Conservation (phyloP, 53 echinoderm and acorn worm genomes). For the Apostichopus leukothele region DNA sequence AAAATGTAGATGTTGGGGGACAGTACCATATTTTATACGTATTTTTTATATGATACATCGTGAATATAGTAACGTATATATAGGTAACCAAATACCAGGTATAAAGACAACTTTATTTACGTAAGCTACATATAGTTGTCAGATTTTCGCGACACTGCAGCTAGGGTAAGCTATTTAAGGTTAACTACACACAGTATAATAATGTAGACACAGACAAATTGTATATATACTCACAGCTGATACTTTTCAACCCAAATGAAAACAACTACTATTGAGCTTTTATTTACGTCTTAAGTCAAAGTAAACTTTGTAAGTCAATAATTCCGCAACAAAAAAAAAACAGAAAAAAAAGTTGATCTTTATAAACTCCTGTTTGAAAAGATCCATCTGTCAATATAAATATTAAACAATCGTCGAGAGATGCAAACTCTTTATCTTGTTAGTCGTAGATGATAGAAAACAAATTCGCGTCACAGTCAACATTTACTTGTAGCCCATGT, state of each 20-base stretch:
- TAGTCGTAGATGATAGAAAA: background rate
- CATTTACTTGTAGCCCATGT: background rate
- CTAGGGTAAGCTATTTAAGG: background rate
- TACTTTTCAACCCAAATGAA: conserved; percentile 6
- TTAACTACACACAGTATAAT: background rate
- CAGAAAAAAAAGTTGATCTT: conserved; percentile 15
- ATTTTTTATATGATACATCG: too few relatives aligned
- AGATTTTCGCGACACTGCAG: too few relatives aligned
- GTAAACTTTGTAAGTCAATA: background rate
- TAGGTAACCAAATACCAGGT: too few relatives aligned
- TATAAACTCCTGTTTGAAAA: conserved; percentile 6
- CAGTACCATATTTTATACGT: too few relatives aligned
- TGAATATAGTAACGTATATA: too few relatives aligned
- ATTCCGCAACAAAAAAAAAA: background rate
- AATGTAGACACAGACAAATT: background rate
- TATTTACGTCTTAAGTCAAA: conserved; percentile 25
- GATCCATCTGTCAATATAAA: conserved; percentile 34
- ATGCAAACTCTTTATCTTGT: conserved; percentile 36
- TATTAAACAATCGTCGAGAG: conserved; percentile 21
- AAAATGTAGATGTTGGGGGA: too few relatives aligned
- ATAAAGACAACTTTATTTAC: too few relatives aligned
- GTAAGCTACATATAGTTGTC: too few relatives aligned
- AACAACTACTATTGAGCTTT: conserved; percentile 12
- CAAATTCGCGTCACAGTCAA: conserved; percentile 13
- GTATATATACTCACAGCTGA: background rate